Evolutionary conservation across 2,888 invertebrate species (phyloP), one percentile per base, ranked within the genome.

Genomic region (Pyrrhosoma nymphula): DNA sequence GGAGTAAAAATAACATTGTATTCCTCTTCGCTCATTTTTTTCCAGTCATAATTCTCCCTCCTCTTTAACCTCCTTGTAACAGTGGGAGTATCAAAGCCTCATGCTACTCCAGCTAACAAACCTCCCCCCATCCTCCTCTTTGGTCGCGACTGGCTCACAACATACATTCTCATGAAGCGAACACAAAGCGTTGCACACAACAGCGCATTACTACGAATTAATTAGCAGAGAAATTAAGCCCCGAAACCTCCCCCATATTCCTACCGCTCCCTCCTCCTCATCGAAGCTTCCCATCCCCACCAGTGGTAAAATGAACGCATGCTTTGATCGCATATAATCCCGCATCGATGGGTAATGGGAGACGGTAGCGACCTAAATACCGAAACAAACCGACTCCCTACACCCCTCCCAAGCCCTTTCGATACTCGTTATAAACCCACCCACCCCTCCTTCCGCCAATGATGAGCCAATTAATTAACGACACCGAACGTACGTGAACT

Each of bases 211-310:
- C 35, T 82, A 82, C 82, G 82, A 82, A 82, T 82, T 82, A 82
- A 82, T 82, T 82, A 82, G 82, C 82, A 82, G 82, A 82, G 82
- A 82, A 82, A 82, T 82, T 82, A 82, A 82, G 82, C 82, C 82
- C 35, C 35, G 35, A 18, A 82, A 35, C 82, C 35, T 35, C 35
- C 82, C 82, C 35, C 47, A 47, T 47, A 47, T 47, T 82, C 35
- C 82, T 60, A 69, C n/a, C 6, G n/a, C 69, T n/a, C 10, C 10
- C 26, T n/a, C n/a, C 69, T 69, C 69, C n/a, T 69, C 69, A 6
- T 12, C 60, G 16, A 60, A 60, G 10, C 60, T 60, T 69, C 69
- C 26, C 69, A 69, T 69, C 82, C 35, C 18, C 82, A 3, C 82
- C 82, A n/a, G 26, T 14, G 35, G 82, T 35, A 35, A 82, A 35